Base-by-base conservation (phyloP, 2,888 invertebrate species). In the Drosophila cognata region DNA sequence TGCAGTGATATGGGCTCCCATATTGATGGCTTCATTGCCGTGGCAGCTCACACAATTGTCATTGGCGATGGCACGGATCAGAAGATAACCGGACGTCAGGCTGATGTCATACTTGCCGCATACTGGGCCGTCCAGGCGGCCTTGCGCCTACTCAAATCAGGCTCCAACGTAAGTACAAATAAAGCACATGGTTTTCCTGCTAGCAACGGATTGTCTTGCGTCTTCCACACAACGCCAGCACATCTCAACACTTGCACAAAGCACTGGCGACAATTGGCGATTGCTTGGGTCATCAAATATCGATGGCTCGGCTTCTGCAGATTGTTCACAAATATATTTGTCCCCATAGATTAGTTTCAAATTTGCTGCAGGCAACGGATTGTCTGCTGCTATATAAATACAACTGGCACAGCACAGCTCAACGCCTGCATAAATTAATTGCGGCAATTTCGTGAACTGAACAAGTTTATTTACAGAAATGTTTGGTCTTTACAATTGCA, bases 1-100 rank as follows among this genome's bases (percentile, higher is more conserved):
- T n/a, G 36, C 91, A 98, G 98, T 93, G 99, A 99, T 94, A 94
- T 99, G 92, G 99, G 99, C 81, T 98, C 98, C 75, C 99, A 99
- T 92, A 97, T 99, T 91, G 99, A 99, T 95, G 99, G 99, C 43
- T 99, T 98, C 92, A 98, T 99, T 91, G 99, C 99, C 58, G 99
- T 99, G 59, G 99, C 98, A 63, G 99, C 99, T 35, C 99, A 99
- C 93, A 98, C 99, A 7, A 94, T 99, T 77, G 96, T 98, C 63
- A 96, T 99, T 86, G 98, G 98, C 58, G 96, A 97, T 51, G 94
- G 95, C 29, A 93, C 94, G 80, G 96, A 96, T 73, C 95, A 95
- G 59, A 96, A 96, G 94, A 96, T 97, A 25, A 96, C 95, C 18
- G 99, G 99, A 10, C 95, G 96, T 71, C 97, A 97, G 92, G 99